Conservation (phyloP, 2,888 invertebrate genomes). For the Mythimna albipuncta region DNA sequence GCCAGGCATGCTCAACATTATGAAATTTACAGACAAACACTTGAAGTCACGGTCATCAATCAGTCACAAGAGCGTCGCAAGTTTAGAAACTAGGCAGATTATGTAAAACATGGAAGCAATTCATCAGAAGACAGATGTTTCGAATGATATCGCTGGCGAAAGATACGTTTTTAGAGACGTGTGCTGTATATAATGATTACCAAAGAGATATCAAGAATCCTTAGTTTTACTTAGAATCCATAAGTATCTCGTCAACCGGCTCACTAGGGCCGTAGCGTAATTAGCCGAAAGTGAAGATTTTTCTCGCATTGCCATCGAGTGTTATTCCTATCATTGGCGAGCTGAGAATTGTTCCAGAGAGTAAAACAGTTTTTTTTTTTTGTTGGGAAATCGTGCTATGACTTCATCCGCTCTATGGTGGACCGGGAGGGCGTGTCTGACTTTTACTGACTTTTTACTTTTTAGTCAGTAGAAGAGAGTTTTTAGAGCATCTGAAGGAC, state of each 20-base stretch:
- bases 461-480: too few species aligned
- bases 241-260: neutral
- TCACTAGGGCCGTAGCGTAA: neutral
- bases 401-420: too few species aligned
- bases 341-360: neutral
- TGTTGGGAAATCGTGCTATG: too few species aligned
- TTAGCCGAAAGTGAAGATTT: neutral
- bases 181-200: constrained; percentile 26
- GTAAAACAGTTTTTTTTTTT: too few species aligned
- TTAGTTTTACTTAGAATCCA: neutral
- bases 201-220: constrained; percentile 12
- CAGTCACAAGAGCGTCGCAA: constrained; percentile 49
- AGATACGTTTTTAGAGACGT: neutral
- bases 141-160: constrained; percentile 49
- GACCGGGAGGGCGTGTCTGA: too few species aligned
- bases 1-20: constrained; percentile 17
- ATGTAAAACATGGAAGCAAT: constrained; percentile 67
- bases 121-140: constrained; percentile 70
- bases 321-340: too few species aligned
- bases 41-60: constrained; percentile 30
- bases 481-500: too few species aligned
- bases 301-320: neutral
- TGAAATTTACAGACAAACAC: constrained; percentile 17
- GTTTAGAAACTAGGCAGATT: constrained; percentile 59
- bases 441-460: too few species aligned